Evolutionary conservation across 2,797 vertebrate genomes (phyloP).

Genomic region (Ibycter americanus): DNA sequence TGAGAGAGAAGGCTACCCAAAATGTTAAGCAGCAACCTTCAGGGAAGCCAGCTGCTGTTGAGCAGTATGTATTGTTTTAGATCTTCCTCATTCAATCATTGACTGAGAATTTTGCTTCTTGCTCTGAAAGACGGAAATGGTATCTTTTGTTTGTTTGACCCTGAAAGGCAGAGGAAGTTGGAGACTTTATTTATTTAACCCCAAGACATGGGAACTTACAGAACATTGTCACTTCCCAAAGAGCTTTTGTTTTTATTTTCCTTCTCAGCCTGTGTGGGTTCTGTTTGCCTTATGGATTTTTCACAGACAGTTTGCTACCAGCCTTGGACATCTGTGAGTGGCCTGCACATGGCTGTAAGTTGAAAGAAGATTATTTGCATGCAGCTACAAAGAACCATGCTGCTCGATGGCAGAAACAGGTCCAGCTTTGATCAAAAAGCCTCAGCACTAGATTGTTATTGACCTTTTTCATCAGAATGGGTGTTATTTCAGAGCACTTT

Average conservation of each 20-base stretch:
- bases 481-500: background rate
- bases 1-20: background rate
- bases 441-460: background rate
- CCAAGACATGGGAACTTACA: constrained; percentile 46
- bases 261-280: constrained; percentile 28
- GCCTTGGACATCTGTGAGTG: background rate
- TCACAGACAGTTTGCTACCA: background rate
- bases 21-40: background rate
- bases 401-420: background rate
- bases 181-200: constrained; percentile 54
- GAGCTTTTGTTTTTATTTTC: constrained; percentile 38
- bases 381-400: background rate
- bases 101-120: background rate
- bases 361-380: background rate
- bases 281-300: constrained; percentile 18
- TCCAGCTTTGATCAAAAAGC: constrained; percentile 10
- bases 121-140: background rate
- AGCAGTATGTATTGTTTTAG: background rate
- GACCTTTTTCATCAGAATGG: background rate
- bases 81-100: background rate
- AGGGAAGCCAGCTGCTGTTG: background rate
- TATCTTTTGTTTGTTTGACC: constrained; percentile 55
- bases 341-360: background rate
- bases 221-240: constrained; percentile 40
- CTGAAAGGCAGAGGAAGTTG: constrained; percentile 39